These are phyloP conservation scores for Lobophora halterata DNA, from an alignment of 2,888 invertebrate genomes.

Conservation along the genomic window DNA sequence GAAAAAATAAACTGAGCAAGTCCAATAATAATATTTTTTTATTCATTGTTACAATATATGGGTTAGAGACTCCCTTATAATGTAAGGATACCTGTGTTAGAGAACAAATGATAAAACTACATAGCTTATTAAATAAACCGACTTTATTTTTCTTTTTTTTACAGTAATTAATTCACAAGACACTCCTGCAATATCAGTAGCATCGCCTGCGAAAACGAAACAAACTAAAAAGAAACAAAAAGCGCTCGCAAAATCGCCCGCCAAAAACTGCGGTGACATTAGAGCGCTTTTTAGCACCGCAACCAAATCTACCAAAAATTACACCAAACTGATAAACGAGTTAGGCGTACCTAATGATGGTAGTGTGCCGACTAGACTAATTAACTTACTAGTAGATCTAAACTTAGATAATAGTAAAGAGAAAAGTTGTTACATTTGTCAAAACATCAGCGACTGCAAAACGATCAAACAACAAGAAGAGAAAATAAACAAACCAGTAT, in stretches of 20 bases:
- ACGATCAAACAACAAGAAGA: conserved; percentile 41
- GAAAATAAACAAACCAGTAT: conserved; percentile 30
- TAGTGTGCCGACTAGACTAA: conserved; percentile 54
- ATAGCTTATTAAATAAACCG: conserved; percentile 14
- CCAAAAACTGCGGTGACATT: conserved; percentile 76
- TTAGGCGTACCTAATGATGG: conserved; percentile 59
- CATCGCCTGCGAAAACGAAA: conserved; percentile 36
- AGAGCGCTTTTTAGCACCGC: conserved; percentile 75
- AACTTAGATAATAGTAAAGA: conserved; percentile 56
- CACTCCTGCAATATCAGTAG: conserved; percentile 35
- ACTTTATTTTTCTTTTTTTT: conserved; percentile 2
- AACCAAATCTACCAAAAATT: conserved; percentile 70
- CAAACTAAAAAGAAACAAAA: conserved; percentile 54
- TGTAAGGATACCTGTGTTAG: too few species aligned
- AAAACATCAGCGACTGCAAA: conserved; percentile 64
- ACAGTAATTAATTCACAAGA: conserved; percentile 52
- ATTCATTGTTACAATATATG: too few species aligned
- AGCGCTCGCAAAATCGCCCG: conserved; percentile 47
- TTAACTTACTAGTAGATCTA: conserved; percentile 71
- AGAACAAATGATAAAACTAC: too few species aligned
- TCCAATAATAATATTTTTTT: too few species aligned
- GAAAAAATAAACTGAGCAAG: too few species aligned
- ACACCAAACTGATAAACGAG: conserved; percentile 67
- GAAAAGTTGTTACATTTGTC: conserved; percentile 66
- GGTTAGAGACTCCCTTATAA: too few species aligned